Evolutionary conservation across 2,888 invertebrate genomes (phyloP), one percentile per base, ranked within the genome.

Genomic region (Torymus tubicola): DNA sequence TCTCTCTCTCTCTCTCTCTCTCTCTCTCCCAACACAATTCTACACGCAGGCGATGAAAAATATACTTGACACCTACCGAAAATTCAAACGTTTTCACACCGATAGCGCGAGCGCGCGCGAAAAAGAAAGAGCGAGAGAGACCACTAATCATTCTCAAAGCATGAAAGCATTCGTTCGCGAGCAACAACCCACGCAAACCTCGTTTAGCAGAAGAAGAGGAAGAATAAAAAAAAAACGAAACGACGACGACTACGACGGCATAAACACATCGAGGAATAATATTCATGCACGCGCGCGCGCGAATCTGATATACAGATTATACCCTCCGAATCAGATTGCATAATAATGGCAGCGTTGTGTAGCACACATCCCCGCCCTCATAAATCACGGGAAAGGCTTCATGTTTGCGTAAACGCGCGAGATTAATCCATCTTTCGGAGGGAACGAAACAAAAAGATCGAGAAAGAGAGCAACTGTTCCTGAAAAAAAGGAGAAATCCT

Each of bases 321-420:
- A 69, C n/a, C 55, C 24, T 8, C 42, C 42, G 55, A 76, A 69
- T 55, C 69, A 69, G 69, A 69, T 76, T 61, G 63, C 57, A 76
- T 69, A 76, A 61, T 31, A 76, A 61, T 58, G 16, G n/a, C 16
- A 10, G 69, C 14, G 12, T 16, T 5, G 50, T n/a, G 42, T 10
- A 16, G 11, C 11, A 53, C 16, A 13, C 21, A 42, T 42, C n/a
- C n/a, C n/a, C 3, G 31, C 21, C 67, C n/a, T 53, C 65, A 71
- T 71, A 71, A 78, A 78, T 71, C 78, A 71, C 31, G 60, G 60
- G 18, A 71, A 78, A 65, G 78, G 60, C 58, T 71, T 71, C 71
- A 60, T 78, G 78, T 78, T 78, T 78, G 64, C 52, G 71, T 67
- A 65, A 78, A 65, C 52, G 65, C 8, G 24, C 52, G 58, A 65